A percentile compares a stretch with the other conserved stretches of the same genome.
Conservation (phyloP, 2,888 invertebrate genomes). For the Alentia gelatinosa region DNA sequence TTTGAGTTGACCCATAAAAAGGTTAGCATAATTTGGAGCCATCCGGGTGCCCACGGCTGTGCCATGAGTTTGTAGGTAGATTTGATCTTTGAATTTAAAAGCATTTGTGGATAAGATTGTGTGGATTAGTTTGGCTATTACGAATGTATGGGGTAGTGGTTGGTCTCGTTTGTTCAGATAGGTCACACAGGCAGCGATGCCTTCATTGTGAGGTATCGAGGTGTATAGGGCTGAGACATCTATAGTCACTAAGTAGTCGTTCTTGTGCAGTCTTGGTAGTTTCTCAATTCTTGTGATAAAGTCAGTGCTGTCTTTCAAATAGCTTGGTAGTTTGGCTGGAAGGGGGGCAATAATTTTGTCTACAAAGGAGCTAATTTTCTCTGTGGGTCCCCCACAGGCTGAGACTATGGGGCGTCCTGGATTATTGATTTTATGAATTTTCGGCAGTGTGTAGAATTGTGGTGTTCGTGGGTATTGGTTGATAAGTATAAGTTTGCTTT, state of each 20-base stretch:
- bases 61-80: neutral
- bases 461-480: neutral
- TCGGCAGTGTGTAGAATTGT: neutral
- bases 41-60: neutral
- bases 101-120: neutral
- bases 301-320: neutral
- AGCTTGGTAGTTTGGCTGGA: neutral
- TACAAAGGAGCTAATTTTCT: constrained; percentile 32
- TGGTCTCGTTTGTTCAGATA: neutral
- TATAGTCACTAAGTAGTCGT: neutral
- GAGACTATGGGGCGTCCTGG: neutral
- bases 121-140: neutral
- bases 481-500: neutral
- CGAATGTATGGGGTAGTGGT: neutral
- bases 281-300: neutral
- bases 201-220: neutral
- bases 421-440: neutral
- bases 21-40: neutral
- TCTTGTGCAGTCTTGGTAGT: neutral
- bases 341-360: neutral
- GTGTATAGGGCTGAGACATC: neutral
- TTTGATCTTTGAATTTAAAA: neutral
- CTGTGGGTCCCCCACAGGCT: neutral
- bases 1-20: neutral
- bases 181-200: neutral